Evolutionary conservation across 2,797 vertebrate genomes (phyloP).

Genomic region (Sebastes glaucus): DNA sequence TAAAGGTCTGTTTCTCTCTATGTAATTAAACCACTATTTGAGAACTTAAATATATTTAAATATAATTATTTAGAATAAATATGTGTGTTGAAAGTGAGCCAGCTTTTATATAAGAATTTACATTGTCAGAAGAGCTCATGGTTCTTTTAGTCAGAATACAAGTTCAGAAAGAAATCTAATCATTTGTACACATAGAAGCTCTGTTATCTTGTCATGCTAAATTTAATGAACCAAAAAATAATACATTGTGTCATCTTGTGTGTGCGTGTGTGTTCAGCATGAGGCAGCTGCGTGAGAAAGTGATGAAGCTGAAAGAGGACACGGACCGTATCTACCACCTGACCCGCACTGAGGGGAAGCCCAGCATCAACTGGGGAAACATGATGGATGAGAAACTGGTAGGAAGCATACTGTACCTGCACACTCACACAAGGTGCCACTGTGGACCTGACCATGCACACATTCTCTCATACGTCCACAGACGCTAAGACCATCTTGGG

Average conservation of each 20-base stretch:
- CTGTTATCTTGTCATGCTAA: neutral
- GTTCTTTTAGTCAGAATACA: neutral
- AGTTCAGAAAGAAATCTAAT: neutral
- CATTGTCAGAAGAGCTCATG: neutral
- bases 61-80: too few relatives aligned
- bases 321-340: conserved; percentile 89
- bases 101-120: neutral
- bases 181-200: neutral
- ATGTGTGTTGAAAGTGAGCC: neutral
- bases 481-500: neutral
- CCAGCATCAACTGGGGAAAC: conserved; percentile 92
- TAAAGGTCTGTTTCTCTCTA: neutral
- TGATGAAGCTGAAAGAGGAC: conserved; percentile 86
- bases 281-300: conserved; percentile 90
- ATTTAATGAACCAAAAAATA: neutral
- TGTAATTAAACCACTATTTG: neutral
- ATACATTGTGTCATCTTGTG: neutral
- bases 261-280: conserved; percentile 79
- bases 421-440: neutral
- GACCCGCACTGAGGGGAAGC: conserved; percentile 82
- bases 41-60: too few relatives aligned
- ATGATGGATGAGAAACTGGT: conserved; percentile 95
- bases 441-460: neutral
- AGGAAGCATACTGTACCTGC: conserved; percentile 4
- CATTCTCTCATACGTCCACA: neutral